A percentile compares a stretch with the other conserved stretches of the same genome.
Evolutionary conservation across 2,797 vertebrate species (phyloP).

Genomic region (Poeciliopsis gracilis): DNA sequence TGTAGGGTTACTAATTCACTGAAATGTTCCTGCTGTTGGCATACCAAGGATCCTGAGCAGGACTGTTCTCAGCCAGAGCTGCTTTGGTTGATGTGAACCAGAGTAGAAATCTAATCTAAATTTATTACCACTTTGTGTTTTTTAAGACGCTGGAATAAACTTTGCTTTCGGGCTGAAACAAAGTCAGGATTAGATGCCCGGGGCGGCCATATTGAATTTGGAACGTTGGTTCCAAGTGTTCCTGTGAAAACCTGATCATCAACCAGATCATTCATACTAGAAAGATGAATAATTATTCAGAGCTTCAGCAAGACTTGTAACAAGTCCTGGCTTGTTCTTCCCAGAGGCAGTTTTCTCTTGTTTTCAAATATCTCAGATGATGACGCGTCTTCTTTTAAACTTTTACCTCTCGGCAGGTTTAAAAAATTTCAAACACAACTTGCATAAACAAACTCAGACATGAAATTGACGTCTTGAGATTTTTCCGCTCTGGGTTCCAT

Average conservation of each 20-base stretch:
- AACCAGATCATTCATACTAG: not conserved
- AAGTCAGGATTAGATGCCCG: not conserved
- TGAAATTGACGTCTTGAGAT: too few species aligned
- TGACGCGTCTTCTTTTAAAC: not conserved
- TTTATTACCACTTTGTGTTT: not conserved
- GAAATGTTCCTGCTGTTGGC: not conserved
- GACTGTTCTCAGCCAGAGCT: not conserved
- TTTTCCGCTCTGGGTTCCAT: too few species aligned
- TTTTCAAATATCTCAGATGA: not conserved
- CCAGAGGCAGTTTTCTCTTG: not conserved
- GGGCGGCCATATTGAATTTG: not conserved
- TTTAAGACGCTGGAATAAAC: not conserved
- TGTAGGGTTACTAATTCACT: not conserved
- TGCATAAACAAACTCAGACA: too few species aligned
- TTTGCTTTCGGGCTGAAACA: not conserved
- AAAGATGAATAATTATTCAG: not conserved
- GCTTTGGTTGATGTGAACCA: not conserved
- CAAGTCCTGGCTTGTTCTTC: not conserved
- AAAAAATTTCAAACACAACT: too few species aligned
- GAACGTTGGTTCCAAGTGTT: not conserved
- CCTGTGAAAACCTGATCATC: not conserved
- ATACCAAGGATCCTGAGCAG: not conserved
- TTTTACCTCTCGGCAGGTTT: not conserved
- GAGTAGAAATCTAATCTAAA: not conserved
- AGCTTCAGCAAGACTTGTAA: not conserved